Conservation (phyloP, 2,113 vertebrate genomes). For the Nipponia nippon region DNA sequence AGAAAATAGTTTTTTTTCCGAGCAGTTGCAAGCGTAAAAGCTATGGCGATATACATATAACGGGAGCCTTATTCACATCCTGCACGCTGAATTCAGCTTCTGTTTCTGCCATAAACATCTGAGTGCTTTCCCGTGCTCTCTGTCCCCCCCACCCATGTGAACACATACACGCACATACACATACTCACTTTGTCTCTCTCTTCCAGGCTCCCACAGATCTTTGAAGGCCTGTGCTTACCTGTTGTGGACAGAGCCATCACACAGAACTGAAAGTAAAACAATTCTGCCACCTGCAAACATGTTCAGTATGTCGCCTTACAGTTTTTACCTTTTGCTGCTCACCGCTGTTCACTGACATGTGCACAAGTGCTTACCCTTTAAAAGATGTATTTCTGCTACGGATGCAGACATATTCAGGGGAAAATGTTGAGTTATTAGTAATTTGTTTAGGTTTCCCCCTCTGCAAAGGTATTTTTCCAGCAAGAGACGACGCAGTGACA, state of each 20-base stretch:
- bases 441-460: neutral
- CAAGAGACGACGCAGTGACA: neutral
- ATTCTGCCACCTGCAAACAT: neutral
- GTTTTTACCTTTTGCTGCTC: neutral
- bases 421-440: neutral
- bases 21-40: neutral
- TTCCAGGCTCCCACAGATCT: neutral
- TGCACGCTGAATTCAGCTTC: neutral
- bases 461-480: neutral
- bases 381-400: neutral
- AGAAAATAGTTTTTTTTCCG: neutral
- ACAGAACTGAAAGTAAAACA: neutral
- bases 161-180: accelerated
- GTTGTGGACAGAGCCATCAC: neutral
- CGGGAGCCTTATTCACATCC: neutral
- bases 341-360: neutral
- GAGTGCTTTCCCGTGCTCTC: neutral
- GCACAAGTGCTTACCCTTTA: neutral
- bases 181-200: neutral
- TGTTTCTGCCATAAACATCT: neutral
- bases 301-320: neutral
- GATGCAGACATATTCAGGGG: neutral
- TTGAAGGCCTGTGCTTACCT: neutral
- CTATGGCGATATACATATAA: neutral
- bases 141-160: accelerated